These are phyloP conservation scores for Crocuta crocuta DNA, from an alignment of 2,113 vertebrate genomes.

Conservation along the genomic window DNA sequence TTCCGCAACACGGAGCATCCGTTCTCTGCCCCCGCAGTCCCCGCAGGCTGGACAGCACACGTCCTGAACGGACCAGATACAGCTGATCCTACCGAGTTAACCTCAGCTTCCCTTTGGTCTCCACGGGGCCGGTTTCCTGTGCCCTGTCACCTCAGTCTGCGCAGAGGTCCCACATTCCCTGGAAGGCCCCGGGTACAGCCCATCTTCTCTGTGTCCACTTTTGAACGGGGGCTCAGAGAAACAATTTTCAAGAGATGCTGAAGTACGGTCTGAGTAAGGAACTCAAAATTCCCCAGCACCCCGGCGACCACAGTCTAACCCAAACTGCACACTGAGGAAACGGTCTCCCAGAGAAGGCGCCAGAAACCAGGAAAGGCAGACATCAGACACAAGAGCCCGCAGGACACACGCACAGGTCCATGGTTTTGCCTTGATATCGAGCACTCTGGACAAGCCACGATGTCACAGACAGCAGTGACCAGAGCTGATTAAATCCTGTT, in stretches of 20 bases:
- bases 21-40: background rate
- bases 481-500: background rate
- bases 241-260: background rate
- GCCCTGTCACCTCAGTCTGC: too few species aligned
- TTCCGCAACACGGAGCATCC: background rate
- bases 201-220: background rate
- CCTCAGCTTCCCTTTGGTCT: background rate
- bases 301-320: background rate
- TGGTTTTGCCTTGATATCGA: background rate
- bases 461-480: background rate
- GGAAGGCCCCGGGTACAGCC: background rate
- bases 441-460: conserved; percentile 1
- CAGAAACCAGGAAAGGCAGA: conserved; percentile 9
- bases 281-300: background rate
- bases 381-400: background rate
- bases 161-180: background rate
- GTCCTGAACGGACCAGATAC: background rate
- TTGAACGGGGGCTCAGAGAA: background rate
- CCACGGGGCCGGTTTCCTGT: background rate
- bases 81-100: background rate
- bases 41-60: background rate
- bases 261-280: background rate
- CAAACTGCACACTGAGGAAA: background rate
- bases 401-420: background rate
- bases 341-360: background rate